phyloP scores from a whole-genome alignment of 2,888 invertebrate genomes.

The Eilema griseolum region DNA sequence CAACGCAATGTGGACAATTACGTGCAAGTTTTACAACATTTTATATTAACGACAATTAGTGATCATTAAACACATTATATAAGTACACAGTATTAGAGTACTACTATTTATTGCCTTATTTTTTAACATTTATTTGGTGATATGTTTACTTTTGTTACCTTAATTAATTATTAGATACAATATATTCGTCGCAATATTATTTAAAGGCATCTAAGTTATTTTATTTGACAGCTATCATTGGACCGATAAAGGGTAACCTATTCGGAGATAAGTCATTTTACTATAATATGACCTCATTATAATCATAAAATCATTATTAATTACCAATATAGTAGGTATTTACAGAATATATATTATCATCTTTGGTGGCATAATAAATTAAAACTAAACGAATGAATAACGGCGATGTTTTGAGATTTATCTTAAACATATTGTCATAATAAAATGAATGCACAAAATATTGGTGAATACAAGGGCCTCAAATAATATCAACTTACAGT shows the following conservation, averaged over 20 bases:
- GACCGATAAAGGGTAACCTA: conserved; percentile 17
- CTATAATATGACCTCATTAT: not conserved
- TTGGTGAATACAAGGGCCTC: not conserved
- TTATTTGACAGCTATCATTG: conserved; percentile 40
- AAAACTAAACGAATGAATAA: conserved; percentile 18
- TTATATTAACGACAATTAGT: not conserved
- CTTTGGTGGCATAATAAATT: conserved; percentile 43
- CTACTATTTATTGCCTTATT: conserved; percentile 40
- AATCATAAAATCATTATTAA: conserved; percentile 18
- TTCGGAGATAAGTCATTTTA: not conserved
- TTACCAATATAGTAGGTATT: conserved; percentile 28
- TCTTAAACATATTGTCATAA: conserved; percentile 1
- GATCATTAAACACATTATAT: conserved; percentile 16
- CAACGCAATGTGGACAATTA: not conserved
- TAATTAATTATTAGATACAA: conserved; percentile 47
- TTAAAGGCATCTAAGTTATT: conserved; percentile 46
- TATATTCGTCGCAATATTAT: conserved; percentile 52
- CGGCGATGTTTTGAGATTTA: conserved; percentile 3
- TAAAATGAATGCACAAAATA: not conserved
- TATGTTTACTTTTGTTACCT: conserved; percentile 57
- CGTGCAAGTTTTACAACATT: not conserved
- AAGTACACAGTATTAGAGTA: conserved; percentile 46
- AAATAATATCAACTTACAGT: not conserved
- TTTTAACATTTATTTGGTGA: conserved; percentile 54
- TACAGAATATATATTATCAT: conserved; percentile 32